Evolutionary conservation across 1,140 invertebrate species (phyloP), one percentile per base, ranked within the genome.

Genomic region (Cydia splendana): DNA sequence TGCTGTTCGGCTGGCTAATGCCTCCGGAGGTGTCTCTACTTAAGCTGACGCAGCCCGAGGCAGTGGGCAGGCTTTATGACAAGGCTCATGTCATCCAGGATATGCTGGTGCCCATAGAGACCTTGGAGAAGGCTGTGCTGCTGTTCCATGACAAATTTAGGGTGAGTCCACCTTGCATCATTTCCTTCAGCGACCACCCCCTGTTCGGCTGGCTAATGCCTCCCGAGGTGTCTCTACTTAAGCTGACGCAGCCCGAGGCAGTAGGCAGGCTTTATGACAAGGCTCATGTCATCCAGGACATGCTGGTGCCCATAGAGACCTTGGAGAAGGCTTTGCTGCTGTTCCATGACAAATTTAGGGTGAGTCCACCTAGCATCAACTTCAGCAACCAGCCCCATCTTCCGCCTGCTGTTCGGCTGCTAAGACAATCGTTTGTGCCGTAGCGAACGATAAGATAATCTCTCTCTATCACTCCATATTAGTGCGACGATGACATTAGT

Each of bases 241-340:
- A 98, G 86, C 90, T 97, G 48, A 98, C 97, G 2, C 97, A 97
- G 90, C 96, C 96, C 0, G 91, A 95, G 76, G 95, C 96, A 1
- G 94, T 97, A 0, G 95, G 95, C 80, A 94, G 95, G 80, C 90
- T 98, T 71, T 98, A 98, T 86, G 96, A 98, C 82, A 94, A 95
- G 76, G 94, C 96, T 76, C 97, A 98, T 87, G 94, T 97, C n/a
- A 95, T 97, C 73, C 97, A 98, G 87, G 97, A 98, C 85, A 97
- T 98, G 96, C 92, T 98, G 67, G 94, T 98, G 3, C 97, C 97
- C 0, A 91, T 97, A 20, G 90, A 93, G 15, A 89, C 88, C 2
- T 84, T 98, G 9, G 93, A 95, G 80, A 91, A 95, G 2, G 94
- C 95, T 18, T 89, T 98, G 1, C 77, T 94, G 18, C 87, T 95